A percentile compares a stretch with the other conserved stretches of the same genome.
Conservation (phyloP, 2,888 invertebrate genomes). For the Ophion costatus region DNA sequence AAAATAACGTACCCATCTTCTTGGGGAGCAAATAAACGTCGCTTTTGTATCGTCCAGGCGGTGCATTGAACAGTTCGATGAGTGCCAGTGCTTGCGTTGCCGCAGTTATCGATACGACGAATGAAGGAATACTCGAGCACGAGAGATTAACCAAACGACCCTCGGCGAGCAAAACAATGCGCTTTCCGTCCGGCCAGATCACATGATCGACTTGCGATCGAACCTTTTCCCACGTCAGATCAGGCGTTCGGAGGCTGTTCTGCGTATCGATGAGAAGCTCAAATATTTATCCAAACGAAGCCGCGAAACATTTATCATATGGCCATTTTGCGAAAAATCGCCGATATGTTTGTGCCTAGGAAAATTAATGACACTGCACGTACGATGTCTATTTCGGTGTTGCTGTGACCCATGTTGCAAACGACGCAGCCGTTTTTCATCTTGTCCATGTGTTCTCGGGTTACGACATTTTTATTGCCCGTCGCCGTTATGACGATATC, state of each 20-base stretch:
- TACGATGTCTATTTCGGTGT: conserved; percentile 97
- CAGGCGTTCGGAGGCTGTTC: conserved; percentile 96
- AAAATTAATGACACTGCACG: background rate
- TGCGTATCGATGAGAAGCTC: conserved; percentile 76
- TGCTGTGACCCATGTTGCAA: conserved; percentile 99
- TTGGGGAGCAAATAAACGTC: conserved; percentile 99
- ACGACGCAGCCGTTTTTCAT: conserved; percentile 98
- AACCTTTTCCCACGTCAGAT: conserved; percentile 98
- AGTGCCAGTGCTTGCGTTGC: conserved; percentile 98
- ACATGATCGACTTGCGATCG: conserved; percentile 99
- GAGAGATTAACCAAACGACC: conserved; percentile 98
- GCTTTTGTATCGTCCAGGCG: conserved; percentile 96
- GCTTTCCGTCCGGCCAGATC: conserved; percentile 98
- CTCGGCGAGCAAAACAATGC: conserved; percentile 96
- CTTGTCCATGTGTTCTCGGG: conserved; percentile 97
- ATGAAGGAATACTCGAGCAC: conserved; percentile 98
- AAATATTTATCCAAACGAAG: background rate
- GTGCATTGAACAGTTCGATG: conserved; percentile 98
- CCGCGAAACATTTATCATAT: background rate
- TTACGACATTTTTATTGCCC: conserved; percentile 98
- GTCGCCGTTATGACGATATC: conserved; percentile 99
- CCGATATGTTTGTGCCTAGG: background rate
- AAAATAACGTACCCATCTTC: conserved; percentile 93
- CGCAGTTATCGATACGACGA: conserved; percentile 98
- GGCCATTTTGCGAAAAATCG: background rate